phyloP scores from a whole-genome alignment of 2,888 invertebrate genomes.

The Pantelozetes paolii region DNA sequence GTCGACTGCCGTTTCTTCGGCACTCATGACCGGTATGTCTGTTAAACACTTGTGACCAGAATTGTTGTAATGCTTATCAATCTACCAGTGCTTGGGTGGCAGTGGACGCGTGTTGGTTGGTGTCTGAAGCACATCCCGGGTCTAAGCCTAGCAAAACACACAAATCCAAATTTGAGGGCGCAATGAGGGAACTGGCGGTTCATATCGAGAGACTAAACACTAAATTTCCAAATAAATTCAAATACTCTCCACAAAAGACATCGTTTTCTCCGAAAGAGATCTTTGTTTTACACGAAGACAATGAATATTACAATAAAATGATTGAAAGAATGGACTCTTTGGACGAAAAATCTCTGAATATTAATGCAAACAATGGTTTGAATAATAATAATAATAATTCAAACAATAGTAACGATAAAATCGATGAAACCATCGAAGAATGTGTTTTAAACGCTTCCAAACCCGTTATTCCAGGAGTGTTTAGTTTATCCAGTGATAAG shows the following conservation, averaged over 20 bases:
- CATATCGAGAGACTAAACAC: slow-evolving; percentile 69
- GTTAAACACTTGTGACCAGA: not conserved
- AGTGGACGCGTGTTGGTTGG: slow-evolving; percentile 74
- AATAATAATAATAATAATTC: not conserved
- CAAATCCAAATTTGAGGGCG: slow-evolving; percentile 61
- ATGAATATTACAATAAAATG: slow-evolving; percentile 8
- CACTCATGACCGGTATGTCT: slow-evolving; percentile 67
- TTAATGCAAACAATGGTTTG: not conserved
- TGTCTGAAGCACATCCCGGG: slow-evolving; percentile 63
- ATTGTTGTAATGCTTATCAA: not conserved
- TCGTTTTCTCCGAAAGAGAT: slow-evolving; percentile 60
- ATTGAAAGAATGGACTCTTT: not conserved
- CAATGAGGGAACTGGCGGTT: slow-evolving; percentile 66
- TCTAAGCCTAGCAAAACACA: slow-evolving; percentile 57
- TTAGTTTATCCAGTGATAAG: slow-evolving; percentile 29
- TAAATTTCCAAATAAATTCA: slow-evolving; percentile 65
- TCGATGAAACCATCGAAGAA: not conserved
- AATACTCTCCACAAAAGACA: slow-evolving; percentile 67
- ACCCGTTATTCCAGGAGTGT: slow-evolving; percentile 6
- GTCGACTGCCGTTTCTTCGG: slow-evolving; percentile 93
- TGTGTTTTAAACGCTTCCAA: slow-evolving; percentile 9
- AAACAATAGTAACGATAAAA: not conserved
- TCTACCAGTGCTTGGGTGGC: slow-evolving; percentile 73
- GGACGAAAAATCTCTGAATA: slow-evolving; percentile 5
- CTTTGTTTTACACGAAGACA: slow-evolving; percentile 25